These are phyloP conservation scores for Limenitis camilla DNA, from an alignment of 2,888 invertebrate genomes.

Conservation along the genomic window DNA sequence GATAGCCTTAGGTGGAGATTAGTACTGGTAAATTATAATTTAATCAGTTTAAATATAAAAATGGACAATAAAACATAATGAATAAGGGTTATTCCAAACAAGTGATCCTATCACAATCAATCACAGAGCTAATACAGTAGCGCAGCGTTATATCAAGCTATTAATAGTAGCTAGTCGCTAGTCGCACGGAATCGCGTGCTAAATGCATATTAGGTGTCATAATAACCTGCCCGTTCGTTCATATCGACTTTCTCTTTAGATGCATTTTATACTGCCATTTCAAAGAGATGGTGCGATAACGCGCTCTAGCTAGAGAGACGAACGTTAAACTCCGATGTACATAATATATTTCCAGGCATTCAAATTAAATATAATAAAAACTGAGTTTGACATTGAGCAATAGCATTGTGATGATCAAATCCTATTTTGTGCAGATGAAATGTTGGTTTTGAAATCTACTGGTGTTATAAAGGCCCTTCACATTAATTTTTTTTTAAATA, in stretches of 20 bases:
- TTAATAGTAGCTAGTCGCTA: conserved; percentile 42
- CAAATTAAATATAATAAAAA: too few relatives aligned
- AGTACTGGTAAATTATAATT: too few relatives aligned
- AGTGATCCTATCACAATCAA: conserved; percentile 43
- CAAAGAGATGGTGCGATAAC: conserved; percentile 57
- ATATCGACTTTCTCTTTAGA: conserved; percentile 46
- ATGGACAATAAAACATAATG: background rate
- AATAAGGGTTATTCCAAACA: conserved; percentile 23
- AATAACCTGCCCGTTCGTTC: conserved; percentile 39
- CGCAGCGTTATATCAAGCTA: conserved; percentile 43
- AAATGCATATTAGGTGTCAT: conserved; percentile 69
- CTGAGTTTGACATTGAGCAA: too few relatives aligned
- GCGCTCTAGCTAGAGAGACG: conserved; percentile 26
- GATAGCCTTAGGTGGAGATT: too few relatives aligned
- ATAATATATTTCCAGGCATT: too few relatives aligned
- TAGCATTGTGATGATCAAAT: too few relatives aligned
- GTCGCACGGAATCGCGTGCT: conserved; percentile 56
- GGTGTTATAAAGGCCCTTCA: too few relatives aligned
- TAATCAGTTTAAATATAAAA: background rate
- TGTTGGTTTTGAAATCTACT: too few relatives aligned
- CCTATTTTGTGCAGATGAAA: too few relatives aligned
- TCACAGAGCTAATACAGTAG: conserved; percentile 34
- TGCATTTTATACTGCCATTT: conserved; percentile 56
- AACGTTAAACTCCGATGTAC: too few relatives aligned
- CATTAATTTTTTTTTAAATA: too few relatives aligned